Percentiles rank a stretch among this genome's conserved stretches.
These are phyloP conservation scores for Scaptomyza tumidula DNA, from an alignment of 2,888 invertebrate species.

Conservation along the genomic window DNA sequence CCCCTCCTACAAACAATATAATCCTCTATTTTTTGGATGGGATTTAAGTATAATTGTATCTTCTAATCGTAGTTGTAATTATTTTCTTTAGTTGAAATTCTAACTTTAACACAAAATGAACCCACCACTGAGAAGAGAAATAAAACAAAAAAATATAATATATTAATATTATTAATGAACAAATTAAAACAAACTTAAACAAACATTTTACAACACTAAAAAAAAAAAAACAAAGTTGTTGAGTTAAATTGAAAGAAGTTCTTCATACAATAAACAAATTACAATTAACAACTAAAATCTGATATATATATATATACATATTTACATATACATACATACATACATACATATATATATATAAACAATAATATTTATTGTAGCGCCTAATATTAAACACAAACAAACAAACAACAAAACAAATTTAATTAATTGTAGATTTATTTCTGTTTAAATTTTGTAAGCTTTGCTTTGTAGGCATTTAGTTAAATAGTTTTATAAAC, in stretches of 20 bases:
- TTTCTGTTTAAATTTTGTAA: constrained; percentile 68
- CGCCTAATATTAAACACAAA: constrained; percentile 40
- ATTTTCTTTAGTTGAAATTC: constrained; percentile 45
- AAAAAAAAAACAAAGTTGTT: constrained; percentile 53
- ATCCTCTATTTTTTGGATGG: constrained; percentile 3
- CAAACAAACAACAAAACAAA: constrained; percentile 13
- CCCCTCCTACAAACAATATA: not conserved
- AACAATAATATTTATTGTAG: constrained; percentile 74
- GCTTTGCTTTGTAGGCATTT: constrained; percentile 78
- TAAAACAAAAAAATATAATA: constrained; percentile 21
- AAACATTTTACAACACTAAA: constrained; percentile 22
- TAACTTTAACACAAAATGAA: constrained; percentile 71
- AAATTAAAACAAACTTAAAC: constrained; percentile 53
- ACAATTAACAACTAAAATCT: constrained; percentile 25
- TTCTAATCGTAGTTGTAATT: constrained; percentile 33
- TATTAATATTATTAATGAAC: constrained; percentile 3
- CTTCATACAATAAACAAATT: constrained; percentile 33
- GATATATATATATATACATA: constrained; percentile 35
- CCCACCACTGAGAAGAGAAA: constrained; percentile 65
- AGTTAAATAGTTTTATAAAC: constrained; percentile 63
- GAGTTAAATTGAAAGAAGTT: constrained; percentile 64
- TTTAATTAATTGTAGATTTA: constrained; percentile 59
- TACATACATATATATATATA: constrained; percentile 36
- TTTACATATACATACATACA: constrained; percentile 20
- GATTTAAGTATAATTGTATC: constrained; percentile 7